Evolutionary conservation across 2,113 vertebrate genomes (phyloP).

Genomic region (Patagioenas fasciata): DNA sequence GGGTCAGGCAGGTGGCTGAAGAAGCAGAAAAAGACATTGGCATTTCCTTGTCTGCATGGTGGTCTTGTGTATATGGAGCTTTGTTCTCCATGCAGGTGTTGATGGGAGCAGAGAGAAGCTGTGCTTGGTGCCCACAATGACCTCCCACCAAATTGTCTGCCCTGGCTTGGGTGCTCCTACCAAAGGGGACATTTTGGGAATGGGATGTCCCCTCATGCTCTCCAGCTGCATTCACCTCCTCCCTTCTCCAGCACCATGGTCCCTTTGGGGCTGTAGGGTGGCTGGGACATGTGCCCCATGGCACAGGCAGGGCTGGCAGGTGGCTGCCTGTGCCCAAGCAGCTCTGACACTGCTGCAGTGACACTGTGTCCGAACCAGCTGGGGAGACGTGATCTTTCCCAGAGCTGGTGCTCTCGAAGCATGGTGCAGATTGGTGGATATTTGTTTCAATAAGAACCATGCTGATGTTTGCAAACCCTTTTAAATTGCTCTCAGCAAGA

Average conservation of each 20-base stretch:
- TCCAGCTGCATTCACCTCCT: neutral
- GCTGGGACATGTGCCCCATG: rapidly evolving
- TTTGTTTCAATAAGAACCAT: conserved; percentile 14
- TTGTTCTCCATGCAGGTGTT: rapidly evolving
- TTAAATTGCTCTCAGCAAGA: conserved; percentile 33
- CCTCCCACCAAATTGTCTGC: too few relatives aligned
- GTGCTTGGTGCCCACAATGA: neutral
- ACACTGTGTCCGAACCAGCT: neutral
- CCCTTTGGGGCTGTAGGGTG: rapidly evolving
- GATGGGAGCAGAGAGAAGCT: rapidly evolving
- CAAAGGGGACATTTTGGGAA: rapidly evolving
- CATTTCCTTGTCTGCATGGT: rapidly evolving
- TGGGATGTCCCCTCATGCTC: neutral
- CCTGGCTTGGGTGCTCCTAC: neutral
- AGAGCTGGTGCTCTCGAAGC: neutral
- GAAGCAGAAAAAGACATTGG: neutral
- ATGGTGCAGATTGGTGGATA: neutral
- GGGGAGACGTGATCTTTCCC: neutral
- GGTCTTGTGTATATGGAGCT: rapidly evolving
- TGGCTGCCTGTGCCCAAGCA: neutral
- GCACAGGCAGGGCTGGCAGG: neutral
- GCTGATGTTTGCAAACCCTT: conserved; percentile 47
- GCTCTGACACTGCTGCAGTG: neutral
- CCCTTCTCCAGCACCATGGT: rapidly evolving
- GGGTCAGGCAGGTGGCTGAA: neutral